Base-by-base conservation (phyloP, 1,140 invertebrate species). In the Drosophila pandora region DNA sequence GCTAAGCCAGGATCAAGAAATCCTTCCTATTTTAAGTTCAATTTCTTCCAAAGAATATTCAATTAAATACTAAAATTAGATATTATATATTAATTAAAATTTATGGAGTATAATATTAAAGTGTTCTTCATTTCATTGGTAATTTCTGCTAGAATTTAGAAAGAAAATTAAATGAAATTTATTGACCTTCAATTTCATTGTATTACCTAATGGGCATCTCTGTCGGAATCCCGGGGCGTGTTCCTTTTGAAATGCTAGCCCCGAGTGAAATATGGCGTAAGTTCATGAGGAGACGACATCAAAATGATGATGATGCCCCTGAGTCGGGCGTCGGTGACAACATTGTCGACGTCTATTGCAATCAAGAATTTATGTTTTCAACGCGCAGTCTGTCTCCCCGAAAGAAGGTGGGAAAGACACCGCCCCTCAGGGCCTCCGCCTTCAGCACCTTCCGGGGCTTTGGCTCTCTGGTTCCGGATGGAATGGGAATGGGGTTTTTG, bases 301-400 rank as follows among this genome's bases (percentile, higher is more conserved):
- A 85, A 74, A 85, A 87, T 78, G 78, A 87, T 85, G 82, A 81
- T 67, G 71, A 64, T 53, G 57, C 53, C 67, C 48, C 25, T 49
- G 53, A 59, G 57, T 57, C 47, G 41, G 49, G 28, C 54, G 53
- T 45, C 76, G 58, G 41, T 61, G 54, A 47, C 65, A 53, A 56
- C 74, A 49, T 70, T 69, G 65, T 69, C 68, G 58, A 75, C 69
- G 65, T 78, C 77, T 85, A 81, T 81, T 87, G 82, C 82, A 87
- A 87, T 88, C 82, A 88, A 87, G 78, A 87, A 87, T 87, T 87
- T 87, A 87, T 87, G 83, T 72, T 88, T 82, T 88, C 75, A 67
- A 37, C 67, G 59, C 70, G 53, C 70, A 78, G 78, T 87, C 69
- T 85, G 74, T 68, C 82, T 78, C 78, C 34, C 25, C 55, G 54